Evolutionary conservation across 2,113 vertebrate genomes (phyloP), one percentile per base, ranked within the genome.

Genomic region (Cyanocitta stelleri): DNA sequence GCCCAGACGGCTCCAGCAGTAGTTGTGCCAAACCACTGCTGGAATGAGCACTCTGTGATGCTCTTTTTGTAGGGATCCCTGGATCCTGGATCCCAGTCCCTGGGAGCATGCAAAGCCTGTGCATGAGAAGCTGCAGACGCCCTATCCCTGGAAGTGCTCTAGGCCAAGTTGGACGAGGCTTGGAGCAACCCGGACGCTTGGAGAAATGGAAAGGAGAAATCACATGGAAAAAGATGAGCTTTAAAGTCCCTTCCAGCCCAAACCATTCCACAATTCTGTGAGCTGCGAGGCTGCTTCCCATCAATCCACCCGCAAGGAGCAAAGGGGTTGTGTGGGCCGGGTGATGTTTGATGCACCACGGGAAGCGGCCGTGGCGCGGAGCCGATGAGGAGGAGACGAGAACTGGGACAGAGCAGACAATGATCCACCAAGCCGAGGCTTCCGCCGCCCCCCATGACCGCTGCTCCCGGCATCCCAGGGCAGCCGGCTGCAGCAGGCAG

Each of bases 391-490:
- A 64, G 37, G 35, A 11, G 2, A 22, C 85, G 54, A 56, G 84
- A 75, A 58, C 7, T 13, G 7, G 80, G 81, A 44, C 0, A 6
- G 89, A 75, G n/a, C 0, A 80, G 55, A 55, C 56, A 61, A n/a
- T 0, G 52, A 58, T 59, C 13, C 14, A 0, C 18, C 1, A 0
- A 76, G 59, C 18, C 0, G 2, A 64, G 15, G 16, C 52, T 78
- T 30, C 69, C 1, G 0, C 58, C 64, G 82, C 89, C 87, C 66
- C 1, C 2, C 0, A 54, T 16, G 66, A 73, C 89, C 35, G 3
- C 89, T 89, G 91, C 93, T 89, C 84, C 59, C 35, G 1, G 78
- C 62, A 41, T 96, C 83, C 94, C 6, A 4, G 78, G 84, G 89
- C 87, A 51, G 33, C 18, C 11, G 2, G 37, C 93, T 96, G 95